Evolutionary conservation across 2,888 invertebrate species (phyloP), one percentile per base, ranked within the genome.

Genomic region (Gibbula magus): DNA sequence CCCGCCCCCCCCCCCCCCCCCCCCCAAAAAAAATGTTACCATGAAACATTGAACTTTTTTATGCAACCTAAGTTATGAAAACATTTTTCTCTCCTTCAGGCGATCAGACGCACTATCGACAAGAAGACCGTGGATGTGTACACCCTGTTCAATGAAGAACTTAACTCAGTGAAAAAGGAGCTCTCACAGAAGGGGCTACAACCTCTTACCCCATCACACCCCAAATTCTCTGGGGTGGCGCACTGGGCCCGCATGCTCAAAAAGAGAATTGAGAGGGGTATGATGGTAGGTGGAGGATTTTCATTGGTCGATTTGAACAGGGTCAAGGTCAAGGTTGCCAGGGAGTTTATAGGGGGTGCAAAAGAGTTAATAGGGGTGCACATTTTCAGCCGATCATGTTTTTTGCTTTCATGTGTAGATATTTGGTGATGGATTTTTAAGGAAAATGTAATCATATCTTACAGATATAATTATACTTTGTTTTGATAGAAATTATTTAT

Each of bases 181-280:
- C 93, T 93, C 25, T 90, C 92, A 0, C 88, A 88, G 83, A 93
- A 92, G 80, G 84, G 89, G 0, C 86, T 88, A 29, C 86, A 87
- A 3, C 86, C 87, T 2, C 85, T 90, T 51, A 88, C 96, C 0
- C 94, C 95, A 0, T 94, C 95, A 85, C 93, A 96, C 87, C 96
- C 97, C 0, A 95, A 95, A 73, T 96, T 94, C 89, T 94, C 96
- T 0, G 97, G 97, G 0, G 94, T 95, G 77, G 96, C 96, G 0
- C 94, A 95, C 77, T 94, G 95, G 88, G 94, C 96, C 45, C 94
- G 94, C 80, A 94, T 95, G 92, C 95, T 96, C 89, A 95, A 95
- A 88, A 95, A 95, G 81, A 86, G 93, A 52, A 91, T 93, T 35
- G 93, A 93, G 81, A 86, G 90, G 74, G 88, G 89, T 75, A 93